Evolutionary conservation across 1,140 invertebrate genomes (phyloP), one percentile per base, ranked within the genome.

Genomic region (Cotesia vestalis): DNA sequence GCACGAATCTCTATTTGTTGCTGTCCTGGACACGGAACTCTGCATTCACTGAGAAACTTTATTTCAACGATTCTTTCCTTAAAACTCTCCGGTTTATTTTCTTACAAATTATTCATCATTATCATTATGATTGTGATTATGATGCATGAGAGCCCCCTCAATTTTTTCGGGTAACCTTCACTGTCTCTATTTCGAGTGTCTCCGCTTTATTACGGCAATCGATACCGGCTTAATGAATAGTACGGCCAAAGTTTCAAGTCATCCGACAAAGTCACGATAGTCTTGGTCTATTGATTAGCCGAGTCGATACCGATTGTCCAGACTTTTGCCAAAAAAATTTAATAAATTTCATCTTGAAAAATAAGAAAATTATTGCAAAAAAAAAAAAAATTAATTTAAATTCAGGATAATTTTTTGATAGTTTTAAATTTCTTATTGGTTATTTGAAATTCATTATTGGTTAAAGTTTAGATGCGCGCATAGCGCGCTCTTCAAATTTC

Each of bases 1-100:
- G 64, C 71, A 72, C 71, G 71, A 72, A 67, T 72, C 71, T 72
- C 55, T 67, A 72, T 72, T 67, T 71, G 62, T 71, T 72, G 67
- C 67, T 72, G 53, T 59, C 60, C 67, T 55, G 67, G 71, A 72
- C 71, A 72, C 71, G 71, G 20, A 72, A 72, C 27, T 72, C 61
- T 67, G 61, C 71, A 64, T 67, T 62, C 61, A 72, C 66, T 67
- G 51, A 66, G 27, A 61, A n/a, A 9, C 35, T 67, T 38, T 66
- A 66, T 60, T 53, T 66, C 27, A 55, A 4, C 27, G 3, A 11
- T 53, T 67, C n/a, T 53, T 51, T 51, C 17, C 9, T 66, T 40
- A 27, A 35, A 60, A 59, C 11, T 46, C 14, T 40, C 17, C 51
- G 12, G 11, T 57, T 27, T 60, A 6, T 69, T 69, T 60, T 59